A percentile compares a stretch with the other conserved stretches of the same genome.
These are phyloP conservation scores for Ditula angustiorana DNA, from an alignment of 2,888 invertebrate genomes.

Conservation along the genomic window DNA sequence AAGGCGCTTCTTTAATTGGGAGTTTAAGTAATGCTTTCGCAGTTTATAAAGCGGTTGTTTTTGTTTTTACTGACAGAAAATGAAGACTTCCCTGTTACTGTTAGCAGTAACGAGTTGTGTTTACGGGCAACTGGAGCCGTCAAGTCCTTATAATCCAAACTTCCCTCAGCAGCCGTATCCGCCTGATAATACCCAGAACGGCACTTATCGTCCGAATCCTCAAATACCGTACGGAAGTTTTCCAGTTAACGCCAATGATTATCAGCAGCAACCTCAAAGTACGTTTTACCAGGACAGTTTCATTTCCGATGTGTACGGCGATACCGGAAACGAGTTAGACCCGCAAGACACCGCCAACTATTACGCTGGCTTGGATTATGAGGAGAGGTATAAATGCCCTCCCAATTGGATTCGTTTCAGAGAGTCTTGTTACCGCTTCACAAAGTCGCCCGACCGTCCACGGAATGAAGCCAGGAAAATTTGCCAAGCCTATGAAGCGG, in stretches of 20 bases:
- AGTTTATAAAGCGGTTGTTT: conserved; percentile 43
- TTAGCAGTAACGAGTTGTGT: conserved; percentile 63
- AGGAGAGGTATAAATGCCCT: conserved; percentile 88
- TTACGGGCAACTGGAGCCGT: conserved; percentile 66
- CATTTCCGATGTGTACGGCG: conserved; percentile 65
- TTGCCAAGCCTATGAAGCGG: conserved; percentile 93
- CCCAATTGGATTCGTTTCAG: conserved; percentile 94
- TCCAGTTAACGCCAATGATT: conserved; percentile 71
- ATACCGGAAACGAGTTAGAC: conserved; percentile 72
- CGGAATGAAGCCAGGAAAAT: conserved; percentile 93
- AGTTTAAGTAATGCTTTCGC: conserved; percentile 18
- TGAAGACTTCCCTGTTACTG: conserved; percentile 66
- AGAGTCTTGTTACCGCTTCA: conserved; percentile 95
- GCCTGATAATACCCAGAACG: conserved; percentile 62
- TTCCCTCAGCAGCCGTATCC: conserved; percentile 65
- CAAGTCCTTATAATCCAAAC: conserved; percentile 65
- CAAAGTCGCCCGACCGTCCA: conserved; percentile 92
- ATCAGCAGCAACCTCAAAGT: conserved; percentile 66
- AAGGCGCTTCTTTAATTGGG: neutral
- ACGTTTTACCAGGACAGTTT: conserved; percentile 73
- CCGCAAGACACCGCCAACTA: conserved; percentile 71
- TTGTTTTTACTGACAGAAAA: conserved; percentile 55
- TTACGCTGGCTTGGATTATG: conserved; percentile 76
- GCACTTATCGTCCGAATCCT: conserved; percentile 66
- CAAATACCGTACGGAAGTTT: conserved; percentile 77